Evolutionary conservation across 2,888 invertebrate species (phyloP).

Genomic region (Agapetus fuscipes): DNA sequence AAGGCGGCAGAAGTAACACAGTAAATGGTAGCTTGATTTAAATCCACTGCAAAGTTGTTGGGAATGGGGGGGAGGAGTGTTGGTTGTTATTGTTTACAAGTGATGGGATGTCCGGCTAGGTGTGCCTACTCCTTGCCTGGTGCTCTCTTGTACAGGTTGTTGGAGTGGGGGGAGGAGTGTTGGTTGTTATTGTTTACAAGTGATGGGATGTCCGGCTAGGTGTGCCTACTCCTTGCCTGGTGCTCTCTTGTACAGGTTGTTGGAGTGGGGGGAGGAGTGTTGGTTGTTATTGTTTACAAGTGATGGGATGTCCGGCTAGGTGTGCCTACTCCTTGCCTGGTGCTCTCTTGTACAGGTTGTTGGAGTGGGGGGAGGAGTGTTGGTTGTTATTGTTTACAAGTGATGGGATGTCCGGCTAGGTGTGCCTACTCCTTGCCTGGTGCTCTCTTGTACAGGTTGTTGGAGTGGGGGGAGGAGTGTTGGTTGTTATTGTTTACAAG

Average conservation of each 20-base stretch:
- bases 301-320: conserved; percentile 8
- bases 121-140: background rate
- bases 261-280: conserved; percentile 10
- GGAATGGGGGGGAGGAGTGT: no score
- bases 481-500: conserved; percentile 4
- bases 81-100: conserved; percentile 4
- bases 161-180: no score
- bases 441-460: no score
- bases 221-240: background rate
- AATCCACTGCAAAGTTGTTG: no score
- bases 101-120: conserved; percentile 8
- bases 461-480: conserved; percentile 10
- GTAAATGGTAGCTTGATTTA: no score
- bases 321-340: background rate
- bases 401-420: conserved; percentile 8
- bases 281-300: conserved; percentile 4
- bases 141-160: no score
- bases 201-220: conserved; percentile 8
- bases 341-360: no score
- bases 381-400: conserved; percentile 4
- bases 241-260: no score
- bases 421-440: background rate
- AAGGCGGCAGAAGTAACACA: no score
- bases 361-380: conserved; percentile 10
- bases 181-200: conserved; percentile 4